These are phyloP conservation scores for Bombus huntii DNA, from an alignment of 1,140 invertebrate genomes.

Conservation along the genomic window DNA sequence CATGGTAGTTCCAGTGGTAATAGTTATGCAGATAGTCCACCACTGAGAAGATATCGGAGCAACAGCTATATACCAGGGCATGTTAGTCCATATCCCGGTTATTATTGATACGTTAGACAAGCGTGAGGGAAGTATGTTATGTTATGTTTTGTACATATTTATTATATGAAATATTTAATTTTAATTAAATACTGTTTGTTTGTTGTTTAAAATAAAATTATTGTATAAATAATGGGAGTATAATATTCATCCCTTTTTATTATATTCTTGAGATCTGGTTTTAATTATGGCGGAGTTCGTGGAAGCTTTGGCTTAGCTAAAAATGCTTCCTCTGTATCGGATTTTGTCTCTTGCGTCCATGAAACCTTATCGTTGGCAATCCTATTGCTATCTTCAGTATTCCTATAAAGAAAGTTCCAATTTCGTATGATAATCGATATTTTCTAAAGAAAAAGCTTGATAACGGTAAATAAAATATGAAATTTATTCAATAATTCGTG, in stretches of 20 bases:
- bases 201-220: conserved; percentile 46
- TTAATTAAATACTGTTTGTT: conserved; percentile 10
- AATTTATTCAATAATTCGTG: conserved; percentile 45
- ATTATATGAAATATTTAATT: conserved; percentile 53
- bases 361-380: conserved; percentile 12
- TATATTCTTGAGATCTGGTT: neutral
- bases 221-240: neutral
- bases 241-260: neutral
- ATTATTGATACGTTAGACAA: neutral
- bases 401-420: conserved; percentile 47
- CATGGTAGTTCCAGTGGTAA: conserved; percentile 6
- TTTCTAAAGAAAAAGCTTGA: neutral
- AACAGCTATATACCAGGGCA: conserved; percentile 38
- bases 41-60: conserved; percentile 48
- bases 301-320: conserved; percentile 72
- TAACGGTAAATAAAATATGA: conserved; percentile 28
- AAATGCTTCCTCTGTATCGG: conserved; percentile 68
- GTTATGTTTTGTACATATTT: conserved; percentile 61
- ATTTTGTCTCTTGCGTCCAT: conserved; percentile 23
- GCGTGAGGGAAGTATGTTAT: neutral
- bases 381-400: conserved; percentile 5
- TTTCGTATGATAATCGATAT: neutral
- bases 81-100: conserved; percentile 30
- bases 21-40: conserved; percentile 32
- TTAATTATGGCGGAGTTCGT: conserved; percentile 68